These are phyloP conservation scores for Papilio xuthus DNA, from an alignment of 1,140 invertebrate genomes.

Conservation along the genomic window DNA sequence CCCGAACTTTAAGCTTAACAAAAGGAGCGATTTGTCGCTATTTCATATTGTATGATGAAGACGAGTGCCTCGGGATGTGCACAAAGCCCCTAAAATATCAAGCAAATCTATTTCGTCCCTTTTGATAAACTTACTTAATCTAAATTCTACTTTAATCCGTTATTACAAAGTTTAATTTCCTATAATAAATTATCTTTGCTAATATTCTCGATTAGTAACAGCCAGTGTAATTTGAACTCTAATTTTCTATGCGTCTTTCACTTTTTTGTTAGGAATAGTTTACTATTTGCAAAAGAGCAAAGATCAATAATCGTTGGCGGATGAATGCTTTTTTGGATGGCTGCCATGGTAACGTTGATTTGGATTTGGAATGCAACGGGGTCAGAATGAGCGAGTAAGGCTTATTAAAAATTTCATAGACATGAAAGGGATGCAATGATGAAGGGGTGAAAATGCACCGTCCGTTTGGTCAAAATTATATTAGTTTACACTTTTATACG, in stretches of 20 bases:
- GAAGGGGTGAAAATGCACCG: conserved; percentile 29
- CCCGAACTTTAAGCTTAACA: background rate
- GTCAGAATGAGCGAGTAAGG: conserved; percentile 37
- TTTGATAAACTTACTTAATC: conserved; percentile 51
- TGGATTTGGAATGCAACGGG: conserved; percentile 46
- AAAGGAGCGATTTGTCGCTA: background rate
- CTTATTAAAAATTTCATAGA: background rate
- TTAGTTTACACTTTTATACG: background rate
- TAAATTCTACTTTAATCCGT: conserved; percentile 64
- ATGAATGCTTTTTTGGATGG: conserved; percentile 62
- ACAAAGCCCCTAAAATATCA: conserved; percentile 34
- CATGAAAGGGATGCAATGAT: background rate
- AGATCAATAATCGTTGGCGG: conserved; percentile 59
- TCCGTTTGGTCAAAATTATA: background rate
- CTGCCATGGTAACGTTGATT: conserved; percentile 57
- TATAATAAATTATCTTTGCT: conserved; percentile 47
- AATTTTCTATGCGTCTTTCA: conserved; percentile 41
- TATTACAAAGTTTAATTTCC: conserved; percentile 63
- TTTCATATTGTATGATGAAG: conserved; percentile 27
- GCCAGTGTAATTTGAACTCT: conserved; percentile 55
- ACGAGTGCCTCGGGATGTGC: conserved; percentile 16
- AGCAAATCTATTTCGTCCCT: conserved; percentile 40
- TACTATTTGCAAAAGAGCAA: conserved; percentile 42
- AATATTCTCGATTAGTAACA: conserved; percentile 39
- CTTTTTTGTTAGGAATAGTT: conserved; percentile 41